These are phyloP conservation scores for Euborellia annulipes DNA, from an alignment of 1,140 invertebrate species.

Conservation along the genomic window DNA sequence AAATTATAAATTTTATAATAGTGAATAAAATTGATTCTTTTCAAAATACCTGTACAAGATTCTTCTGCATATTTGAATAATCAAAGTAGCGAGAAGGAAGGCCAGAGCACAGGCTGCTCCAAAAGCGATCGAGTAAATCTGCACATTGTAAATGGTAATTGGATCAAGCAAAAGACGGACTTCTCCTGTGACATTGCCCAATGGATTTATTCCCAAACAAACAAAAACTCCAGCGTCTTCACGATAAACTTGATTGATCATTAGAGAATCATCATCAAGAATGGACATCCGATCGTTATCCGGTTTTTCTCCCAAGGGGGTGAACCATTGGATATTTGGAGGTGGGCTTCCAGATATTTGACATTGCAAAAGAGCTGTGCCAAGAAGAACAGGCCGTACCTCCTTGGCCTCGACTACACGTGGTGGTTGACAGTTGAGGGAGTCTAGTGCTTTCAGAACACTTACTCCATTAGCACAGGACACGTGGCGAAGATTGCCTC, in stretches of 20 bases:
- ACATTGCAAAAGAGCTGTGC: conserved; percentile 53
- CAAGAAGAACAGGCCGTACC: too few relatives aligned
- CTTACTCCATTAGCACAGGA: conserved; percentile 16
- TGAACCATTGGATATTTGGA: conserved; percentile 74
- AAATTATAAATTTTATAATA: too few relatives aligned
- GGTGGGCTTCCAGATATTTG: conserved; percentile 55
- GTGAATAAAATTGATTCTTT: too few relatives aligned
- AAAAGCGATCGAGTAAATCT: conserved; percentile 66
- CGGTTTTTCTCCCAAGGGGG: conserved; percentile 41
- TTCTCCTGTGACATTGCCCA: conserved; percentile 54
- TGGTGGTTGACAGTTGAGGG: conserved; percentile 52
- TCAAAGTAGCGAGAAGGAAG: conserved; percentile 62
- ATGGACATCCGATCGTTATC: conserved; percentile 29
- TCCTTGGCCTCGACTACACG: conserved; percentile 33
- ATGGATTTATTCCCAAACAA: conserved; percentile 69
- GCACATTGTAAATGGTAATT: conserved; percentile 61
- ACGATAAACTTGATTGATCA: conserved; percentile 44
- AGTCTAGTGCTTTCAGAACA: conserved; percentile 43
- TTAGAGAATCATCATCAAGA: conserved; percentile 48
- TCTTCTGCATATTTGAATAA: conserved; percentile 55
- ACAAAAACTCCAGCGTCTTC: conserved; percentile 75
- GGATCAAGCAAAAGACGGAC: conserved; percentile 64
- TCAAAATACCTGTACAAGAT: conserved; percentile 56
- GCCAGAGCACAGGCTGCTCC: conserved; percentile 58
- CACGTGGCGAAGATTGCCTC: too few relatives aligned